Conservation (phyloP, 2,888 invertebrate species). For the Spicauda simplicius region DNA sequence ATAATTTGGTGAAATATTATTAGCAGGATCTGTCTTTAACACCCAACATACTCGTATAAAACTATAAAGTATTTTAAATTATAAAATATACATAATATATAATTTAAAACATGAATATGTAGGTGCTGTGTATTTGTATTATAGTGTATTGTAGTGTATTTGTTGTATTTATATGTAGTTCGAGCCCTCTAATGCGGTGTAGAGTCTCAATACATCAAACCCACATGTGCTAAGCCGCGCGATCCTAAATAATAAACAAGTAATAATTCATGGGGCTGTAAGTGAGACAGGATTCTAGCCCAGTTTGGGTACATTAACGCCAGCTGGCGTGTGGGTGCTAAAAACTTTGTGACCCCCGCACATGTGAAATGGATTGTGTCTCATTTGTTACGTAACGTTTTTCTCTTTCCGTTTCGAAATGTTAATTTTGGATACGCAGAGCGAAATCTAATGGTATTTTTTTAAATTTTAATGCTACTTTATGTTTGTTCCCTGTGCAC, state of each 20-base stretch:
- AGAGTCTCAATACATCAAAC: not conserved
- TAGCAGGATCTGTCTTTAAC: no score
- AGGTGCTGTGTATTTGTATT: no score
- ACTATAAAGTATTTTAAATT: no score
- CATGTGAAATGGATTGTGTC: conserved; percentile 22
- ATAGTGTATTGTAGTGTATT: no score
- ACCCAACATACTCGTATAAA: no score
- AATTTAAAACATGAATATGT: no score
- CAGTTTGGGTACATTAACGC: conserved; percentile 26
- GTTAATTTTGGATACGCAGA: conserved; percentile 8
- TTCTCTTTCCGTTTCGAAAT: conserved; percentile 5
- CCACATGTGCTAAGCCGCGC: not conserved
- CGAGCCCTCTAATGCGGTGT: not conserved
- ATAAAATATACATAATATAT: no score
- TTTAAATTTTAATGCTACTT: no score
- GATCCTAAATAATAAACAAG: conserved; percentile 19
- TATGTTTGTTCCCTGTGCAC: no score
- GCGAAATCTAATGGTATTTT: no score
- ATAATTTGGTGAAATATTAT: no score
- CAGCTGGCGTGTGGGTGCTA: conserved; percentile 24
- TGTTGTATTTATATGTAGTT: no score
- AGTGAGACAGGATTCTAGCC: conserved; percentile 11
- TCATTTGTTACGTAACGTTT: conserved; percentile 22
- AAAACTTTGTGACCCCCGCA: conserved; percentile 28
- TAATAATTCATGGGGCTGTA: conserved; percentile 8